A percentile compares a stretch with the other conserved stretches of the same genome.
These are phyloP conservation scores for Plectrocnemia conspersa DNA, from an alignment of 1,140 invertebrate genomes.

Conservation along the genomic window DNA sequence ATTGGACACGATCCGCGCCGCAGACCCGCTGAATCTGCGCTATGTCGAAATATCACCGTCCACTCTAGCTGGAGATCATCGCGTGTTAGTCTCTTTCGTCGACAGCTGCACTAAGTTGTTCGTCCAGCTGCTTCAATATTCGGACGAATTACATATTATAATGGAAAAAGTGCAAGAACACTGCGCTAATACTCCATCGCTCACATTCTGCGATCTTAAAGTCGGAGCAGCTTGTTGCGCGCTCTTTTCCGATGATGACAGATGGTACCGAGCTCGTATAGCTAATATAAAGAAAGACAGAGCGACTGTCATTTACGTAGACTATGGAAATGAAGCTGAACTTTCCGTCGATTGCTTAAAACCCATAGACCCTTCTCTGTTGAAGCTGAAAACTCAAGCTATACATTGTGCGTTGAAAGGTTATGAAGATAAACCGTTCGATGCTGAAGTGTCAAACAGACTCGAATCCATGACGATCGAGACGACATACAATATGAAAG, in stretches of 20 bases:
- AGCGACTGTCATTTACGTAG: constrained; percentile 64
- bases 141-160: constrained; percentile 51
- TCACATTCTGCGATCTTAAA: constrained; percentile 49
- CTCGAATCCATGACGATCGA: constrained; percentile 45
- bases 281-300: constrained; percentile 45
- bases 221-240: constrained; percentile 67
- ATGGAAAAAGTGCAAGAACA: constrained; percentile 52
- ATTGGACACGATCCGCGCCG: constrained; percentile 49
- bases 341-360: constrained; percentile 55
- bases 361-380: constrained; percentile 58
- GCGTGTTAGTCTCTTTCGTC: constrained; percentile 64
- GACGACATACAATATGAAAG: constrained; percentile 51
- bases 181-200: constrained; percentile 42
- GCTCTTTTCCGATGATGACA: constrained; percentile 61
- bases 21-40: constrained; percentile 46
- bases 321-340: constrained; percentile 75
- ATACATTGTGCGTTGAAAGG: constrained; percentile 64
- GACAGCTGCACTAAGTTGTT: constrained; percentile 67
- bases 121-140: constrained; percentile 60
- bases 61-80: constrained; percentile 47
- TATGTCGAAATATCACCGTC: constrained; percentile 50
- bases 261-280: constrained; percentile 69
- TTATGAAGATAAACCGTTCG: constrained; percentile 41
- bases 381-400: constrained; percentile 66
- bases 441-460: constrained; percentile 40